Conservation (phyloP, 92 coral and sea anemone genomes). For the Galaxea fascicularis region DNA sequence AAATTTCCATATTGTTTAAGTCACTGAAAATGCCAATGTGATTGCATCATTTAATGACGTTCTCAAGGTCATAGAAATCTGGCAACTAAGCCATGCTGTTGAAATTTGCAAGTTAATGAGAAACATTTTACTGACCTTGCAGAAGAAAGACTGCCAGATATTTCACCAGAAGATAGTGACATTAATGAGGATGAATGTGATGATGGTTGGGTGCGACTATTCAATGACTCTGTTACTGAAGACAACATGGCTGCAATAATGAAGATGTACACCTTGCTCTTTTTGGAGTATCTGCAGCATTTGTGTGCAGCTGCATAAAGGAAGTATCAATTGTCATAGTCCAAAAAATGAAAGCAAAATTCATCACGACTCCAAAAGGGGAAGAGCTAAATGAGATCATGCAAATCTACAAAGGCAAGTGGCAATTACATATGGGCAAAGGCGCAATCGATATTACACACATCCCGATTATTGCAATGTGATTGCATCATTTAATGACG, state of each 20-base stretch:
- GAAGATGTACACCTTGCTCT: too few species aligned
- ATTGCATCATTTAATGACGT: slow-evolving; percentile 30
- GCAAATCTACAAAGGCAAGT: too few species aligned
- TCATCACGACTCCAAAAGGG: too few species aligned
- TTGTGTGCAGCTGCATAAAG: too few species aligned
- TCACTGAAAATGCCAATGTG: slow-evolving; percentile 7
- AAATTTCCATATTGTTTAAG: slow-evolving; percentile 10
- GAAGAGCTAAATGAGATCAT: too few species aligned
- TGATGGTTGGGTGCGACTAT: slow-evolving; percentile 11
- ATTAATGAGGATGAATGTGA: slow-evolving; percentile 18
- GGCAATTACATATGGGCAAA: too few species aligned
- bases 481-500: slow-evolving; percentile 33
- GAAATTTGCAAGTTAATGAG: slow-evolving; percentile 23
- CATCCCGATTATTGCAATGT: too few species aligned
- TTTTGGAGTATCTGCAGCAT: too few species aligned
- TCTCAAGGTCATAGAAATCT: slow-evolving; percentile 29
- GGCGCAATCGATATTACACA: too few species aligned
- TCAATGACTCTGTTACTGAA: slow-evolving; percentile 9
- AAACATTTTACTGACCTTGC: slow-evolving; percentile 18
- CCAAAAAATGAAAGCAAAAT: too few species aligned
- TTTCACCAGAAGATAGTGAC: slow-evolving; percentile 6
- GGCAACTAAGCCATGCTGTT: slow-evolving; percentile 15
- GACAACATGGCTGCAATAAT: neutral
- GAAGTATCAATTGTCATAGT: too few species aligned
- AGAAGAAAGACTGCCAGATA: neutral